Evolutionary conservation across 2,797 vertebrate genomes (phyloP), one percentile per base, ranked within the genome.

Genomic region (Calcarius lapponicus): DNA sequence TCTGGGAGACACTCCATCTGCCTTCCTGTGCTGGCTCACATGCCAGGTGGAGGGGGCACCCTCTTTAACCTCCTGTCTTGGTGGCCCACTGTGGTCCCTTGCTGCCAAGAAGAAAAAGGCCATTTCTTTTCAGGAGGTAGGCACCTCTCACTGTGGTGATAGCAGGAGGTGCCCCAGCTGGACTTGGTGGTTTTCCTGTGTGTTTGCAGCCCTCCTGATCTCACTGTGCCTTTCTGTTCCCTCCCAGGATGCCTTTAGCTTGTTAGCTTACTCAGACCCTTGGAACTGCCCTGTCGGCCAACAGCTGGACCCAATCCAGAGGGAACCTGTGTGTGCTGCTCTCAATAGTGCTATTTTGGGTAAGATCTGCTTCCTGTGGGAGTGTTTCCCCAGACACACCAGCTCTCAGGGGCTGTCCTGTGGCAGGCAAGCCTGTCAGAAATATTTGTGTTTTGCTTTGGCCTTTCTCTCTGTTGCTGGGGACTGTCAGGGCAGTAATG

Each of bases 331-430:
- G 96, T 99, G 99, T 96, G 99, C 99, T 43, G 98, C 99, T 95
- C 99, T 99, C 96, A 99, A 99, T 98, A 99, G 99, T 96, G 99
- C 99, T 98, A 99, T 99, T 96, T 98, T 99, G 98, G 99, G 99
- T 99, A 98, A 98, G 96, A 65, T n/a, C 61, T 29, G 34, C 12
- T 64, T 89, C 57, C 54, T 90, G 0, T 6, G 64, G 29, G 40
- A 69, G 64, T 5, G 1, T 53, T 86, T 31, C 67, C 38, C 8
- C 11, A 56, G 57, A 71, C 10, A 9, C 9, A 15, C 45, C 50
- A 58, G 38, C 36, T 72, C 11, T 11, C 28, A 4, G 17, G 36
- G 80, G 50, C n/a, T 69, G 73, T 80, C 54, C 65, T 81, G 42
- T 57, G 50, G 31, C 17, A 7, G 61, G 38, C 48, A 38, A 75